Base-by-base conservation (phyloP, 2,113 vertebrate species). In the Cyanocitta stelleri region DNA sequence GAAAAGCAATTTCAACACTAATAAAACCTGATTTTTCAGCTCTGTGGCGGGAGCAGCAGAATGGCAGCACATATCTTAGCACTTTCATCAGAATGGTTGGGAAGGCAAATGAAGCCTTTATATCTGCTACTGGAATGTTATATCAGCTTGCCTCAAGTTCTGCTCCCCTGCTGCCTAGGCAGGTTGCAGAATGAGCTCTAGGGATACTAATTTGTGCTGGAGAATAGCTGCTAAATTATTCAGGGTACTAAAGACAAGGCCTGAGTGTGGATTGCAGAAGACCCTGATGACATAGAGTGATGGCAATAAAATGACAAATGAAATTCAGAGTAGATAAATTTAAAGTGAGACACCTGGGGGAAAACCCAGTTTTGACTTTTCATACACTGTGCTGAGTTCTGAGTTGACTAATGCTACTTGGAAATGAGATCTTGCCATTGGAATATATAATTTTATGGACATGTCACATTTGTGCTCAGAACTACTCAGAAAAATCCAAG, bases 91-190 rank as follows among this genome's bases (percentile, higher is more conserved):
- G 71, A 95, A 72, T 30, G 61, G 39, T 2, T 78, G 73, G 72
- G 93, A 90, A 93, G 76, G 88, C 56, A 96, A 95, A 95, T 94
- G 72, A 95, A 97, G 83, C 59, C 79, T 95, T 96, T 97, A 48
- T 86, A 52, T 89, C 68, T 89, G 90, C 56, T 74, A 39, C 61
- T 22, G 52, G 86, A 93, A 63, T 92, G 56, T 67, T 87, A 73
- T 44, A 69, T 68, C n/a, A 35, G 55, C 44, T 61, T 90, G 56
- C 76, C 85, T 88, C 73, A 44, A 90, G 80, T 89, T 90, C 86
- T 90, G 73, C 86, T 87, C 69, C 83, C 92, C 88, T 0, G 9
- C 76, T 87, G 90, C 85, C 83, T 30, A 44, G 76, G 88, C 73
- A 94, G 64, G 95, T 81, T 80, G 83, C 71, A 77, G 75, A 95